Base-by-base conservation (phyloP, 2,888 invertebrate species). In the Stomorhina lunata region DNA sequence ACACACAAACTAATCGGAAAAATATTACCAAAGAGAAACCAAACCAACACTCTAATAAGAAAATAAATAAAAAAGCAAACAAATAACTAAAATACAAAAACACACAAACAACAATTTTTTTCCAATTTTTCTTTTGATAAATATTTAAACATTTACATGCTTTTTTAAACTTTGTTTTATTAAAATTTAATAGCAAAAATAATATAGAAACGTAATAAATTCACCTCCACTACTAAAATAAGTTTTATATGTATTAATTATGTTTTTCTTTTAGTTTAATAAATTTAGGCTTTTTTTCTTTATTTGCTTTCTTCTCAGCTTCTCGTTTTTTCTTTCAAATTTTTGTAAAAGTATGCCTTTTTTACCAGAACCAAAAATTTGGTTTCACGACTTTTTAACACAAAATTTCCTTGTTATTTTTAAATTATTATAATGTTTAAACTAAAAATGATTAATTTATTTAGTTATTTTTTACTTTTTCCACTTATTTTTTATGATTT, bases 191-290 rank as follows among this genome's bases (percentile, higher is more conserved):
- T 17, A 37, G n/a, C 25, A 81, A 65, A 63, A 57, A n/a, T n/a
- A n/a, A n/a, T n/a, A n/a, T n/a, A n/a, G n/a, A n/a, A 71, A 65
- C 53, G 17, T 66, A 75, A 50, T 80, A 29, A 78, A 82, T 69
- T 82, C 82, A 82, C 82, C 79, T 82, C 75, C 75, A 40, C 73
- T 75, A 82, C 69, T 61, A 66, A 17, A 73, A 75, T 48, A 59
- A 55, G 32, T 43, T 48, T 37, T 53, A 53, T 40, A 34, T 66
- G 10, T 61, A 32, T 53, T 34, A 12, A 5, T 17, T 34, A 37
- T 34, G 27, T 34, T 40, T 45, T 45, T 48, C 25, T 32, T 43
- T 40, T 32, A 20, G 25, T 63, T 68, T 53, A 59, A 48, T 65
- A 48, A 63, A 32, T 27, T 61, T 68, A 69, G 34, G 5, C 15